These are phyloP conservation scores for Liposcelis brunnea DNA, from an alignment of 2,888 invertebrate genomes.

Conservation along the genomic window DNA sequence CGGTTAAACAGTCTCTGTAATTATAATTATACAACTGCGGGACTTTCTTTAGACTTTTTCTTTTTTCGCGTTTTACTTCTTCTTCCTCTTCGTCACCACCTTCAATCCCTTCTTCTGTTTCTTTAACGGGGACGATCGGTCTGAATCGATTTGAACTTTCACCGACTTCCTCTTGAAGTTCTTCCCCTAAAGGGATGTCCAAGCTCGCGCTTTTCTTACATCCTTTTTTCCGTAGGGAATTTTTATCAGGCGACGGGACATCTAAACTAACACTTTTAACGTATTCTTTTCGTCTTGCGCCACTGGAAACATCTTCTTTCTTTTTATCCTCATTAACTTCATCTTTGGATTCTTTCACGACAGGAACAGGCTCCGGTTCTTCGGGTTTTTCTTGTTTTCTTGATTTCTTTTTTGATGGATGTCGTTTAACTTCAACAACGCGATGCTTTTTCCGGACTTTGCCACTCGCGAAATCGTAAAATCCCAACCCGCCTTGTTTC, in stretches of 20 bases:
- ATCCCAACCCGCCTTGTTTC: slow-evolving; percentile 5
- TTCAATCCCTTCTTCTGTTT: slow-evolving; percentile 7
- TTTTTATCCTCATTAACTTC: neutral
- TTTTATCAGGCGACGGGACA: slow-evolving; percentile 1
- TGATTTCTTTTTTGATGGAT: neutral
- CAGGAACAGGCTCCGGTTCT: neutral
- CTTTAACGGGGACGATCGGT: slow-evolving; percentile 6
- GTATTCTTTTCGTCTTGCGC: slow-evolving; percentile 8
- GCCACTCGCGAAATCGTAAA: slow-evolving; percentile 8
- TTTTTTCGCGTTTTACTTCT: neutral
- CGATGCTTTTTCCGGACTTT: slow-evolving; percentile 2
- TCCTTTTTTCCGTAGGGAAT: neutral
- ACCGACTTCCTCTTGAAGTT: neutral
- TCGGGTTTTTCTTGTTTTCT: neutral
- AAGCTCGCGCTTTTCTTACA: slow-evolving; percentile 8
- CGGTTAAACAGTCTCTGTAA: neutral
- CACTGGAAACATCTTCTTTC: neutral
- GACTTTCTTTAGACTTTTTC: slow-evolving; percentile 3
- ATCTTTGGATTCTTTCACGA: too few relatives aligned
- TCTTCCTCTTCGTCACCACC: slow-evolving; percentile 10
- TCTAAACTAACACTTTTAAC: slow-evolving; percentile 11
- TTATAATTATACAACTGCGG: neutral
- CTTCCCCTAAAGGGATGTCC: slow-evolving; percentile 5
- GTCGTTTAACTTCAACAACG: neutral
- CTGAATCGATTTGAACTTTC: slow-evolving; percentile 2